These are phyloP conservation scores for Phoenoteleia sp. DNA, from an alignment of 2,888 invertebrate genomes.

Conservation along the genomic window DNA sequence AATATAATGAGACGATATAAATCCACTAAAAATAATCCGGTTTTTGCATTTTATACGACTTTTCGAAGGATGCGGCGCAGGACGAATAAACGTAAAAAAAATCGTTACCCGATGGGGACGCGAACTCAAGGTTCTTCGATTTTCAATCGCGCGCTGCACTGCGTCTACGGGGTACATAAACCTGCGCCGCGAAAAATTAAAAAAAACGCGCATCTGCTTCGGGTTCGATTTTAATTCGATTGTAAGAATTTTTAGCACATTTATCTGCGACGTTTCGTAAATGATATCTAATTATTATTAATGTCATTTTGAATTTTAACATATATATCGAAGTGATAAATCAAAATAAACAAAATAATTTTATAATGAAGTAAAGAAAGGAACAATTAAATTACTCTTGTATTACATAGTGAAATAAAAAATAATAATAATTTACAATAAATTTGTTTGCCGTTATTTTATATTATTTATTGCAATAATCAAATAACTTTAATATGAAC, in stretches of 20 bases:
- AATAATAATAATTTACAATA: too few species aligned
- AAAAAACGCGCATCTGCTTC: background rate
- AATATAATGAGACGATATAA: background rate
- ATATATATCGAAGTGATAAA: too few species aligned
- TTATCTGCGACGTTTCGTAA: background rate
- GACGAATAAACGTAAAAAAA: slow-evolving; percentile 9
- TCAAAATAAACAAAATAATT: too few species aligned
- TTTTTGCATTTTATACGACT: slow-evolving; percentile 23
- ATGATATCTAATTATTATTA: too few species aligned
- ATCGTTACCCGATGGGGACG: slow-evolving; percentile 28
- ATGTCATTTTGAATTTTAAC: too few species aligned
- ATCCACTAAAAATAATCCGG: slow-evolving; percentile 1
- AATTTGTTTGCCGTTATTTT: too few species aligned
- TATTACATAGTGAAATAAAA: too few species aligned
- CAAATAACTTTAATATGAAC: too few species aligned
- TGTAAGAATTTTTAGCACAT: background rate
- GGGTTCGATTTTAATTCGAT: background rate
- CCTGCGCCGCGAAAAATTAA: background rate
- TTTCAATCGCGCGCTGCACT: slow-evolving; percentile 30
- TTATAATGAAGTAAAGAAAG: too few species aligned
- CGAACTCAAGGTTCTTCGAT: slow-evolving; percentile 40
- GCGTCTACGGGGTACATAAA: background rate
- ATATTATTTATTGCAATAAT: too few species aligned
- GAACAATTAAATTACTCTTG: too few species aligned
- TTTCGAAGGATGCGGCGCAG: slow-evolving; percentile 35